phyloP scores from a whole-genome alignment of 2,113 vertebrate species.

The Hepsetus odoe region DNA sequence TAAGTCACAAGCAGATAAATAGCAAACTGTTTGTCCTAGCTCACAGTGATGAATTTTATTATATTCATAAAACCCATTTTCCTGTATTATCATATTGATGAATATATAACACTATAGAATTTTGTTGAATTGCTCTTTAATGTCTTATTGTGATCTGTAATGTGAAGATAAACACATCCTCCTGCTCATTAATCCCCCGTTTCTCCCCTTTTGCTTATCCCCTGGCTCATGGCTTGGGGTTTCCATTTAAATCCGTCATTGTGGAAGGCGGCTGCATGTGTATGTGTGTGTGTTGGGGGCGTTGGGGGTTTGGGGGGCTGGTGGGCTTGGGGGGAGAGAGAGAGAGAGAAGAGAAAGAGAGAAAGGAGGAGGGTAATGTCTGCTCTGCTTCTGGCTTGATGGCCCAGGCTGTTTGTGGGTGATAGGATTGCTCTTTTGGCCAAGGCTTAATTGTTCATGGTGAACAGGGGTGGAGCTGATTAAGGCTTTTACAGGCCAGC shows the following conservation, averaged over 20 bases:
- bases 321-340: no score
- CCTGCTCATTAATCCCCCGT: neutral
- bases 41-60: neutral
- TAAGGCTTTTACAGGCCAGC: slow-evolving; percentile 44
- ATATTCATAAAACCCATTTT: neutral
- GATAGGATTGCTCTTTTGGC: slow-evolving; percentile 43
- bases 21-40: neutral
- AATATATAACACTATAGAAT: neutral
- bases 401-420: slow-evolving; percentile 21
- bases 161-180: neutral
- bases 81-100: neutral
- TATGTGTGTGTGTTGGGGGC: slow-evolving; percentile 5
- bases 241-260: slow-evolving; percentile 33
- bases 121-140: neutral
- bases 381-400: slow-evolving; percentile 30
- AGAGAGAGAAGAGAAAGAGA: neutral
- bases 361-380: neutral
- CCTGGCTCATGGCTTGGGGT: slow-evolving; percentile 17
- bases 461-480: slow-evolving; percentile 39
- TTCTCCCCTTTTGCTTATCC: slow-evolving; percentile 6
- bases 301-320: no score
- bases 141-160: slow-evolving; percentile 4
- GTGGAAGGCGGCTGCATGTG: neutral
- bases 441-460: slow-evolving; percentile 50
- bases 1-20: neutral